Evolutionary conservation across 2,888 invertebrate genomes (phyloP).

Genomic region (Athalia cordata): DNA sequence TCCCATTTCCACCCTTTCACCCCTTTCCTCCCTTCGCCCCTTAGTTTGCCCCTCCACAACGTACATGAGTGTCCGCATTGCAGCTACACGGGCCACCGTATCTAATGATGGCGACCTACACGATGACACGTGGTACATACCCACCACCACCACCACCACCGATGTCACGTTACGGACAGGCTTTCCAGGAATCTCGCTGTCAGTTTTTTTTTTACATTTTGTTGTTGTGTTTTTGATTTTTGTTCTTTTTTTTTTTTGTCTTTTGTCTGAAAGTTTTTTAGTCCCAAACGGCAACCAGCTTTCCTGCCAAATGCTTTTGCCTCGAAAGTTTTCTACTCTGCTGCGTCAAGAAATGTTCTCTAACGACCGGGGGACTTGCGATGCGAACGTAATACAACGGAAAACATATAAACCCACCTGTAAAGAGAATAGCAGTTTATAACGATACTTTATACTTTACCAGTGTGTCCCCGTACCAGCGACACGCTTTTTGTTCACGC

Average conservation of each 20-base stretch:
- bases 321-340: conserved; percentile 20
- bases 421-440: too few species aligned
- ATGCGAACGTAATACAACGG: neutral
- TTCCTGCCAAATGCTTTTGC: conserved; percentile 36
- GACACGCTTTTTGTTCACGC: too few species aligned
- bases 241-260: neutral
- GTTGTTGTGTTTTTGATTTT: neutral
- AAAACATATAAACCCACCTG: too few species aligned
- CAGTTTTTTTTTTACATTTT: neutral
- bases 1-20: conserved; percentile 51
- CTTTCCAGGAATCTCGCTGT: conserved; percentile 9
- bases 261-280: too few species aligned
- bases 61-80: conserved; percentile 70
- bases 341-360: conserved; percentile 8
- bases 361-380: conserved; percentile 25
- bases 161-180: conserved; percentile 7
- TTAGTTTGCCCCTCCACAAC: conserved; percentile 52
- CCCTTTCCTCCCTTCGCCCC: conserved; percentile 42
- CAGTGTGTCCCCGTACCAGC: too few species aligned
- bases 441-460: too few species aligned
- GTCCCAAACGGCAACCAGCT: neutral
- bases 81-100: conserved; percentile 69
- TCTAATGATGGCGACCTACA: conserved; percentile 69
- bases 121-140: conserved; percentile 25
- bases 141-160: conserved; percentile 6